Conservation (phyloP, 2,888 invertebrate genomes). For the Drosophila gaucha region DNA sequence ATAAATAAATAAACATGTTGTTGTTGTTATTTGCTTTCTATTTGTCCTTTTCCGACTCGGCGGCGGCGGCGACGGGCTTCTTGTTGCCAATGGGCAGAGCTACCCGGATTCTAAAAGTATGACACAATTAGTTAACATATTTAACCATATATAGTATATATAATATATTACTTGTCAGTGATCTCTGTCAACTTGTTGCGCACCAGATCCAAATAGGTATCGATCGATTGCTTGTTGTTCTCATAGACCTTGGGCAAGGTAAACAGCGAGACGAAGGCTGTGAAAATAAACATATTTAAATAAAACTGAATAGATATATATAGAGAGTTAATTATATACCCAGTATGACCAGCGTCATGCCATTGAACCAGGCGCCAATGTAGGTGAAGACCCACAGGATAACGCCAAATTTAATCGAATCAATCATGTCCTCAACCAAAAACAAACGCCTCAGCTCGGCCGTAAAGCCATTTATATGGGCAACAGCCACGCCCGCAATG, state of each 20-base stretch:
- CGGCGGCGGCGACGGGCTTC: conserved; percentile 87
- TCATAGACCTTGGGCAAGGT: conserved; percentile 98
- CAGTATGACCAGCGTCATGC: conserved; percentile 98
- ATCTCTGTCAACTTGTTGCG: conserved; percentile 95
- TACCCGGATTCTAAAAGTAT: conserved; percentile 90
- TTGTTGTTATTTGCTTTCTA: conserved; percentile 85
- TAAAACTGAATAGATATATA: background rate
- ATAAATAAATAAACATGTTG: conserved; percentile 75
- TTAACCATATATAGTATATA: background rate
- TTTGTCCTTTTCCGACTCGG: conserved; percentile 92
- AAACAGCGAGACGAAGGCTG: conserved; percentile 97
- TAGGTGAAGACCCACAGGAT: conserved; percentile 98
- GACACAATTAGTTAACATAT: background rate
- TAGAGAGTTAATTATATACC: conserved; percentile 86
- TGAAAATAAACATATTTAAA: conserved; percentile 70
- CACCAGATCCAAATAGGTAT: conserved; percentile 95
- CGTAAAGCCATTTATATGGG: conserved; percentile 93
- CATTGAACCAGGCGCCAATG: conserved; percentile 99
- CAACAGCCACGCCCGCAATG: conserved; percentile 93
- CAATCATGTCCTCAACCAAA: conserved; percentile 98
- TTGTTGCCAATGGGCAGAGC: conserved; percentile 95
- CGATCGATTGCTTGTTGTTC: conserved; percentile 96
- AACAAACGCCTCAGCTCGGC: conserved; percentile 95
- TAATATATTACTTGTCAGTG: conserved; percentile 91
- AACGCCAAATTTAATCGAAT: conserved; percentile 97